Base-by-base conservation (phyloP, 2,113 vertebrate genomes). In the Oryzias celebensis region DNA sequence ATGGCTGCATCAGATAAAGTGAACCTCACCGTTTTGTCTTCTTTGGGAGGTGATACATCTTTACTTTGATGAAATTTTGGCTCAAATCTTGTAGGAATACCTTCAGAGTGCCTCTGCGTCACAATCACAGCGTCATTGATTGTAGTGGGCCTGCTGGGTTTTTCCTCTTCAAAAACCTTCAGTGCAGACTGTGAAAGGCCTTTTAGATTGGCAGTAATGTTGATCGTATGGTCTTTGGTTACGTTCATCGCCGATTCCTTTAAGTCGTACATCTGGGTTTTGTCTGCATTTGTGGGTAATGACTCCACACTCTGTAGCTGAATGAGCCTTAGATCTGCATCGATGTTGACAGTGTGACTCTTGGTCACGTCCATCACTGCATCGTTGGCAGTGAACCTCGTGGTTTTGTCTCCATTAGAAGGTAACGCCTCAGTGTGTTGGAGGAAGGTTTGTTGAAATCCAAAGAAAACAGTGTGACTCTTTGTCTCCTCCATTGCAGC, bases 41-140 rank as follows among this genome's bases (percentile, higher is more conserved):
- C 53, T n/a, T n/a, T 22, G 18, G 26, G 10, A 41, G 44, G 24
- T n/a, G 22, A 8, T 0, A 43, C 5, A 49, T 52, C 24, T 13
- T 28, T 7, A 18, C 20, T 28, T 52, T 63, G 49, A 23, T 28
- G 4, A 2, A 17, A 47, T n/a, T 7, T 13, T 23, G 18, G 8
- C 1, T 31, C 17, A 41, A 55, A 8, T 17, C 20, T 20, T 3
- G 18, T 18, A 1, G 24, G 18, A 15, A 57, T 57, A 6, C 58
- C 56, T 4, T 24, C 56, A 14, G 61, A 57, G 48, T 23, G 53
- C 17, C 50, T 57, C 47, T 1, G 2, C 15, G 65, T 63, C 15
- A 48, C 24, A 24, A 64, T 78, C 65, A 70, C 62, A 14, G 7
- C 18, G 6, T 58, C 75, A 16, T 73, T 52, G 6, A 52, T 17